phyloP scores from a whole-genome alignment of 2,113 vertebrate species.

The Stigmatopora argus region DNA sequence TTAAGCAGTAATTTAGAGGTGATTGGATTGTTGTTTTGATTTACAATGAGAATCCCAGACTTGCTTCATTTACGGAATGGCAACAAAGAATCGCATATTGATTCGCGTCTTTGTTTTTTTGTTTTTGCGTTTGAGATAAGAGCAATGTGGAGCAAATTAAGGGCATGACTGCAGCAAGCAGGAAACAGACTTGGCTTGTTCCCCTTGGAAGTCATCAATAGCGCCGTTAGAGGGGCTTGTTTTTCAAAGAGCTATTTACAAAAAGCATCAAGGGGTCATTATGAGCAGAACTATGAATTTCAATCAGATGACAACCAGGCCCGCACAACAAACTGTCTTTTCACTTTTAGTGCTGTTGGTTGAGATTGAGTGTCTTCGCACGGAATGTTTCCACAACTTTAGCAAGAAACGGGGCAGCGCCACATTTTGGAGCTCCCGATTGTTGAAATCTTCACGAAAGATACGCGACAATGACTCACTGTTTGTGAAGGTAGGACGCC shows the following conservation, averaged over 20 bases:
- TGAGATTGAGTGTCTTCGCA: slow-evolving; percentile 31
- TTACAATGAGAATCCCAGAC: slow-evolving; percentile 41
- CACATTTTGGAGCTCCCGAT: neutral
- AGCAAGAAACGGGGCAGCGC: neutral
- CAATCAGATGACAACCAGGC: neutral
- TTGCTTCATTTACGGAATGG: slow-evolving; percentile 60
- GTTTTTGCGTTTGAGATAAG: slow-evolving; percentile 59
- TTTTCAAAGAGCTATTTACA: neutral
- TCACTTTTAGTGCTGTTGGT: slow-evolving; percentile 36
- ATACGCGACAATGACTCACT: no score
- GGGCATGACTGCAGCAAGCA: slow-evolving; percentile 48
- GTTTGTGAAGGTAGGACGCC: no score
- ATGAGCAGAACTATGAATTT: slow-evolving; percentile 28
- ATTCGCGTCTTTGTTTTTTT: slow-evolving; percentile 30
- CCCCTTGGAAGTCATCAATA: slow-evolving; percentile 37
- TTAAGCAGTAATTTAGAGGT: no score
- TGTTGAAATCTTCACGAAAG: neutral
- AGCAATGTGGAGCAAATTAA: slow-evolving; percentile 59
- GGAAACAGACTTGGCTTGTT: slow-evolving; percentile 3
- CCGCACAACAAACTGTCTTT: slow-evolving; percentile 2
- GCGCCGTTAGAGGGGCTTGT: neutral
- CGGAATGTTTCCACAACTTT: no score
- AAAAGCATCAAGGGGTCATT: neutral
- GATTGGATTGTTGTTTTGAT: slow-evolving; percentile 43
- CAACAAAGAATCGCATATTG: slow-evolving; percentile 68